Conservation (phyloP, 2,113 vertebrate species). For the Calidris pugnax region DNA sequence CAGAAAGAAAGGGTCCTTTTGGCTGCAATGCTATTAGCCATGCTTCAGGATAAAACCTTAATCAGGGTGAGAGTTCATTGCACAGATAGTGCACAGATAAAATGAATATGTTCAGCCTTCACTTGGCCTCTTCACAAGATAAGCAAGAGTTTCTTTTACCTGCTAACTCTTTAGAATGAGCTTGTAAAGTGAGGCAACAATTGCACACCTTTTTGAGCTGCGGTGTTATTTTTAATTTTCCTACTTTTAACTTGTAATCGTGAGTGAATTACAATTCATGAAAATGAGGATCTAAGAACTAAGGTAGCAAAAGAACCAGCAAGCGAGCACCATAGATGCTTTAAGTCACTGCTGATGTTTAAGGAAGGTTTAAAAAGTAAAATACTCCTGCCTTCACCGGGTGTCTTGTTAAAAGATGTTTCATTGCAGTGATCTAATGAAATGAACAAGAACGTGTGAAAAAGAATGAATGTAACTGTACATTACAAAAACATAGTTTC, state of each 20-base stretch:
- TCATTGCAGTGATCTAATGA: neutral
- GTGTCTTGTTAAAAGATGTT: neutral
- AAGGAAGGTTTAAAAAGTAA: neutral
- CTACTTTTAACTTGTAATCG: neutral
- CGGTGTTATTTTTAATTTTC: neutral
- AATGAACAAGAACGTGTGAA: neutral
- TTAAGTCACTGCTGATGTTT: neutral
- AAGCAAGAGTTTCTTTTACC: neutral
- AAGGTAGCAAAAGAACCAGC: neutral
- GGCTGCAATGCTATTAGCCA: slow-evolving; percentile 52
- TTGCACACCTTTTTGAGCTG: neutral
- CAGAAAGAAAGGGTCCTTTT: slow-evolving; percentile 20
- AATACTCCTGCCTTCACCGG: neutral
- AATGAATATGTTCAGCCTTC: neutral
- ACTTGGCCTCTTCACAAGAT: neutral
- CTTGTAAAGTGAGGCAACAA: neutral
- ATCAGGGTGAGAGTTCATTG: slow-evolving; percentile 68
- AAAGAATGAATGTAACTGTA: rapidly evolving
- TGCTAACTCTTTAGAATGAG: neutral
- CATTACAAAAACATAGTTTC: neutral
- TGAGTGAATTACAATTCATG: neutral
- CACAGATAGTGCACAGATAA: slow-evolving; percentile 51
- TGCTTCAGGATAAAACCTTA: slow-evolving; percentile 56
- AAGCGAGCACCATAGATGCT: neutral
- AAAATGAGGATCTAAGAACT: neutral